Percentiles rank a stretch among this genome's conserved stretches.
Evolutionary conservation across 1,140 invertebrate species (phyloP).

Genomic region (Brachionus asplanchnoidis): DNA sequence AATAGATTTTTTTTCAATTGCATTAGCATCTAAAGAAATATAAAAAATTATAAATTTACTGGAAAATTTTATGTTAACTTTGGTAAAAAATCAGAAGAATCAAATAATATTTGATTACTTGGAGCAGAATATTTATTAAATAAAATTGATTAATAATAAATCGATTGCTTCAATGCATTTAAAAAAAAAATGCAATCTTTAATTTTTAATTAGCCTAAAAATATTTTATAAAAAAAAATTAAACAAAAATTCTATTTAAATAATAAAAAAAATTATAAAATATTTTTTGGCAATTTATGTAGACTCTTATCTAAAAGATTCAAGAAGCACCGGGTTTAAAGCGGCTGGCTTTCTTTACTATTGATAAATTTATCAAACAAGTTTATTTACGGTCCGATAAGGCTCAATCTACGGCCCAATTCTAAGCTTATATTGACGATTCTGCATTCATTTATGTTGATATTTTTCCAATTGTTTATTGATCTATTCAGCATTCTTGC

Average conservation of each 20-base stretch:
- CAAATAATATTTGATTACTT: not conserved
- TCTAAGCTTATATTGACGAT: not conserved
- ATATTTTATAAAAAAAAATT: not conserved
- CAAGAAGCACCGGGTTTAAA: not conserved
- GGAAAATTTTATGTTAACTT: not conserved
- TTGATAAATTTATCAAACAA: not conserved
- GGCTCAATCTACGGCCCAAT: not conserved
- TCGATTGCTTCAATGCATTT: not conserved
- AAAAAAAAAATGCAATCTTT: not conserved
- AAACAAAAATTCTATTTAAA: not conserved
- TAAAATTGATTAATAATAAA: not conserved
- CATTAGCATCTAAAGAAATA: slow-evolving; percentile 6
- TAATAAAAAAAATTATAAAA: not conserved
- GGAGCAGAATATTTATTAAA: no score
- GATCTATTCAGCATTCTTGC: not conserved
- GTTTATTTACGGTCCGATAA: not conserved
- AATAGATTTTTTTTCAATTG: not conserved
- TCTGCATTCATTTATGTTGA: not conserved
- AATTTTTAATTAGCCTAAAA: not conserved
- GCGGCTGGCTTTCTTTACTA: not conserved
- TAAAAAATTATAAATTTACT: not conserved
- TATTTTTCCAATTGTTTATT: not conserved
- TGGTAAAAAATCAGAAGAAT: not conserved
- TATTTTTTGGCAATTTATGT: not conserved
- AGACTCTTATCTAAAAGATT: not conserved